Evolutionary conservation across 2,113 vertebrate genomes (phyloP).

Genomic region (Pseudorhombus dupliciocellatus): DNA sequence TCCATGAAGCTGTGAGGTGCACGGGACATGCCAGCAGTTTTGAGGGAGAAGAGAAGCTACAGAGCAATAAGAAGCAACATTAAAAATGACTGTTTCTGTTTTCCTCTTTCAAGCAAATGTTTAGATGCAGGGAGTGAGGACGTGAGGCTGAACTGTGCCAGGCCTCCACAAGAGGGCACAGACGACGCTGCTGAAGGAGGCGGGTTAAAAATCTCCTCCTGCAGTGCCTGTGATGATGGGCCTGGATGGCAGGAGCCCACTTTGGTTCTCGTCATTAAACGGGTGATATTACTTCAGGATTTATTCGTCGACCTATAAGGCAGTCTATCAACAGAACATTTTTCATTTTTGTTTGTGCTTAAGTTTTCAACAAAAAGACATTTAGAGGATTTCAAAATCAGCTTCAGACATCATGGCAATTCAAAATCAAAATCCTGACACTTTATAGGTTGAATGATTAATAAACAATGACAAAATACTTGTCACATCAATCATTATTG

Average conservation of each 20-base stretch:
- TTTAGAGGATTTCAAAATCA: no score
- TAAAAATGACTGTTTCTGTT: conserved; percentile 9
- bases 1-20: conserved; percentile 53
- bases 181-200: conserved; percentile 52
- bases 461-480: not conserved
- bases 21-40: conserved; percentile 37
- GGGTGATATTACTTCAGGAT: not conserved
- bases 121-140: conserved; percentile 8
- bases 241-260: conserved; percentile 30
- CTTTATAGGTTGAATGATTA: not conserved
- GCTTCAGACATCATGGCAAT: no score
- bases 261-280: not conserved
- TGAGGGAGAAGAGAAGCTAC: conserved; percentile 10
- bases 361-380: not conserved
- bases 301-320: not conserved
- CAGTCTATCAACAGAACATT: not conserved
- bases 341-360: not conserved
- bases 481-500: not conserved
- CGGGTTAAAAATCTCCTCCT: conserved; percentile 1
- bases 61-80: conserved; percentile 6
- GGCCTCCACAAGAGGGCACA: conserved; percentile 82
- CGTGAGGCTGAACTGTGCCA: conserved; percentile 62
- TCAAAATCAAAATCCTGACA: no score
- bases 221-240: conserved; percentile 38
- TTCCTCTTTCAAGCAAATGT: not conserved